Percentiles rank a stretch among this genome's conserved stretches.
phyloP scores from a whole-genome alignment of 2,888 invertebrate species.

The Pollenia angustigena region DNA sequence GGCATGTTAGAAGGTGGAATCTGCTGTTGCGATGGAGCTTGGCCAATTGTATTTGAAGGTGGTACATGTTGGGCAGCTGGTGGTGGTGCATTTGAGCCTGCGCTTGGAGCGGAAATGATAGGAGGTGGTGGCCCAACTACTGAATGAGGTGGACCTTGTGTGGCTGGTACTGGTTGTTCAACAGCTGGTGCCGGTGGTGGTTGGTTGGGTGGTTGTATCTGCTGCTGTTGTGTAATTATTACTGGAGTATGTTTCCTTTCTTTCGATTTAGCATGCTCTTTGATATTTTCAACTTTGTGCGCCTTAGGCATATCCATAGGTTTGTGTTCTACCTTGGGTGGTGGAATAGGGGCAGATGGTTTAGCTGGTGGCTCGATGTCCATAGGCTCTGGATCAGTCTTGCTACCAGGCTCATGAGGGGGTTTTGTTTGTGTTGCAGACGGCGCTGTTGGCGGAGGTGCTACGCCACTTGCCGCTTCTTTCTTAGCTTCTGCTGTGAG shows the following conservation, averaged over 20 bases:
- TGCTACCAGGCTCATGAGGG: slow-evolving; percentile 79
- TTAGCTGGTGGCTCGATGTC: slow-evolving; percentile 83
- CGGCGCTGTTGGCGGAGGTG: slow-evolving; percentile 58
- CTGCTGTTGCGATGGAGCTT: slow-evolving; percentile 71
- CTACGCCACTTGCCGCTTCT: slow-evolving; percentile 51
- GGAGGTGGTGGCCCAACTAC: slow-evolving; percentile 47
- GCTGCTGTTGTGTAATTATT: slow-evolving; percentile 69
- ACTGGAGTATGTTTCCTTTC: slow-evolving; percentile 72
- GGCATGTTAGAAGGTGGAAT: slow-evolving; percentile 72
- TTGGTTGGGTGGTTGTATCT: slow-evolving; percentile 52
- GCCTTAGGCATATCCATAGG: slow-evolving; percentile 54
- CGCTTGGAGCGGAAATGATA: slow-evolving; percentile 36
- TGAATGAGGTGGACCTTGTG: slow-evolving; percentile 69
- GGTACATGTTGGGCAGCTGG: slow-evolving; percentile 61
- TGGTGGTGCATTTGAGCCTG: slow-evolving; percentile 61
- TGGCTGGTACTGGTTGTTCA: slow-evolving; percentile 60
- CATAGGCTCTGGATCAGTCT: slow-evolving; percentile 83
- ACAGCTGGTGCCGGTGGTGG: slow-evolving; percentile 49
- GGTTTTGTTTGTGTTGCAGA: slow-evolving; percentile 66
- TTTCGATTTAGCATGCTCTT: slow-evolving; percentile 60
- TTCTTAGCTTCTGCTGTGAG: slow-evolving; percentile 65
- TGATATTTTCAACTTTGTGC: slow-evolving; percentile 49
- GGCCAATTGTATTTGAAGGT: slow-evolving; percentile 54
- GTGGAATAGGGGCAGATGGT: slow-evolving; percentile 79
- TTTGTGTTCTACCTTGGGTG: slow-evolving; percentile 75